Evolutionary conservation across 2,888 invertebrate species (phyloP).

Genomic region (Dolomedes plantarius): DNA sequence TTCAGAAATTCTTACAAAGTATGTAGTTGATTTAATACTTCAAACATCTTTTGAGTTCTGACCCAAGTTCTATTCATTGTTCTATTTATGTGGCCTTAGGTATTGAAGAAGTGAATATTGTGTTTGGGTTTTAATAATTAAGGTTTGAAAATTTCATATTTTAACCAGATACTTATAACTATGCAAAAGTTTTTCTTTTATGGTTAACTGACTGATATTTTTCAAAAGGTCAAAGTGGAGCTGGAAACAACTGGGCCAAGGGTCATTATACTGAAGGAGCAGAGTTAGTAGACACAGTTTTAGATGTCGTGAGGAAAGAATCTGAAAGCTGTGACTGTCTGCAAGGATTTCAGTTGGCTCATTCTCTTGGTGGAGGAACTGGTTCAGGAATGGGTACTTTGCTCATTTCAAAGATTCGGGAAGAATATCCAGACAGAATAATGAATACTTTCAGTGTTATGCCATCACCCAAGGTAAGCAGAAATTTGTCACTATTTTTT

Average conservation of each 20-base stretch:
- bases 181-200: no score
- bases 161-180: no score
- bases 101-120: no score
- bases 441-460: constrained; percentile 82
- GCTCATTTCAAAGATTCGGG: constrained; percentile 90
- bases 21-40: no score
- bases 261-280: constrained; percentile 82
- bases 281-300: constrained; percentile 80
- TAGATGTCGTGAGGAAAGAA: constrained; percentile 81
- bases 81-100: no score
- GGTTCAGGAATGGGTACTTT: constrained; percentile 93
- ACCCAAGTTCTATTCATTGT: no score
- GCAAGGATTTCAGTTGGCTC: constrained; percentile 87
- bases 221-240: constrained; percentile 83
- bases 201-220: no score
- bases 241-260: constrained; percentile 91
- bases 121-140: no score
- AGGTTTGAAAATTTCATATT: no score
- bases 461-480: constrained; percentile 84
- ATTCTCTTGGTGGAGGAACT: constrained; percentile 91
- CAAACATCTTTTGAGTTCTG: no score
- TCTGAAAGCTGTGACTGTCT: constrained; percentile 81
- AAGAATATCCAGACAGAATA: constrained; percentile 86
- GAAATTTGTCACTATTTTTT: no score
- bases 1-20: no score